A percentile compares a stretch with the other conserved stretches of the same genome.
Conservation (phyloP, 2,888 invertebrate species). For the Lumbricus terrestris region DNA sequence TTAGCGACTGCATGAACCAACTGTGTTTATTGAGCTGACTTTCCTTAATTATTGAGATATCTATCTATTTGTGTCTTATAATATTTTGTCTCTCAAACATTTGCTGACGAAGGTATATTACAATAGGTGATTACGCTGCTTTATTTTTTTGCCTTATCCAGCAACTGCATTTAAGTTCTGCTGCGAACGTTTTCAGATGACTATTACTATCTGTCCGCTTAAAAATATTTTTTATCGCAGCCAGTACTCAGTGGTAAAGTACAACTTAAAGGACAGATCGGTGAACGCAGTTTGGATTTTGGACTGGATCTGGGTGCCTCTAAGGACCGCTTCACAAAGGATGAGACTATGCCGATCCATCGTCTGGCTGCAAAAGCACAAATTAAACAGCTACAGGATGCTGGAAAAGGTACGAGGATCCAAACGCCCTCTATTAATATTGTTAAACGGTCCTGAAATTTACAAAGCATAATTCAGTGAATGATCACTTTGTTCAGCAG, state of each 20-base stretch:
- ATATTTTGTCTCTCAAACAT: too few species aligned
- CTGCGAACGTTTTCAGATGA: background rate
- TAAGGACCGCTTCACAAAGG: background rate
- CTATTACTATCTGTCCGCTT: background rate
- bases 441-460: background rate
- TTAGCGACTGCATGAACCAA: too few species aligned
- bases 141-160: too few species aligned
- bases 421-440: background rate
- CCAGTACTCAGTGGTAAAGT: slow-evolving; percentile 7
- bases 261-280: slow-evolving; percentile 14
- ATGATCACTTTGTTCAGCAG: too few species aligned
- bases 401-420: slow-evolving; percentile 13
- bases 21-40: too few species aligned
- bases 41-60: too few species aligned
- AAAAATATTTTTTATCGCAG: background rate
- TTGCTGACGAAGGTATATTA: too few species aligned
- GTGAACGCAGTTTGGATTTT: slow-evolving; percentile 18
- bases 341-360: slow-evolving; percentile 27
- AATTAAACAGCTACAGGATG: slow-evolving; percentile 27
- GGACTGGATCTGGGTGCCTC: slow-evolving; percentile 16
- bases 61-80: too few species aligned
- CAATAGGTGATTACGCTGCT: too few species aligned
- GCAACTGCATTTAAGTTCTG: background rate
- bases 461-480: too few species aligned
- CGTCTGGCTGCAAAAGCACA: slow-evolving; percentile 34